Percentiles rank a stretch among this genome's conserved stretches.
phyloP scores from a whole-genome alignment of 2,888 invertebrate species.

The Cactoblastis cactorum region DNA sequence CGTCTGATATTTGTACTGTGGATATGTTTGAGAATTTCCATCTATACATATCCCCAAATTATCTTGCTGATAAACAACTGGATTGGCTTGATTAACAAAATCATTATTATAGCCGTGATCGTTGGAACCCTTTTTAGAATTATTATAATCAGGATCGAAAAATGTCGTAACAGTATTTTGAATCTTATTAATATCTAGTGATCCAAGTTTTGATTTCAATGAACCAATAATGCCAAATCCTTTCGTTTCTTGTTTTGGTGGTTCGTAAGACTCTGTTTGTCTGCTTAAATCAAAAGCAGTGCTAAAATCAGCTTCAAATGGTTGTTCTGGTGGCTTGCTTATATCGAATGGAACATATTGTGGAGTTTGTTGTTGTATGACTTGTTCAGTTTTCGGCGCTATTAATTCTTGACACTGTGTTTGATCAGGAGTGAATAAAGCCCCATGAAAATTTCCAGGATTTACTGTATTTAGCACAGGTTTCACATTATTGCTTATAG shows the following conservation, averaged over 20 bases:
- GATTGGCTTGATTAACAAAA: conserved; percentile 26
- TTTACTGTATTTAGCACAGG: conserved; percentile 46
- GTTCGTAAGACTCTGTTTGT: conserved; percentile 43
- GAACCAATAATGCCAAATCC: conserved; percentile 68
- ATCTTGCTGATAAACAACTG: conserved; percentile 28
- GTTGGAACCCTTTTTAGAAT: conserved; percentile 33
- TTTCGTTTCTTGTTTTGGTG: conserved; percentile 43
- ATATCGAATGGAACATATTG: conserved; percentile 27
- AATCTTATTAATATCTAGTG: conserved; percentile 68
- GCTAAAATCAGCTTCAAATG: conserved; percentile 31
- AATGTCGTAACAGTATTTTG: conserved; percentile 70
- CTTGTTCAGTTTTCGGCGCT: conserved; percentile 19
- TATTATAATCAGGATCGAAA: conserved; percentile 67
- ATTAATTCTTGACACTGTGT: conserved; percentile 15
- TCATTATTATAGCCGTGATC: conserved; percentile 26
- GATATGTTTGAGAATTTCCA: conserved; percentile 22
- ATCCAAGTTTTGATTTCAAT: conserved; percentile 66
- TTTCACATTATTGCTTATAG: conserved; percentile 60
- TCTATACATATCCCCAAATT: conserved; percentile 52
- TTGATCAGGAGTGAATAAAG: conserved; percentile 48
- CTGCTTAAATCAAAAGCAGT: conserved; percentile 64
- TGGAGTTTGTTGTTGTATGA: no score
- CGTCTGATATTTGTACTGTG: conserved; percentile 18
- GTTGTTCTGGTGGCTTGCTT: conserved; percentile 26
- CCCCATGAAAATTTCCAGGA: conserved; percentile 42